A percentile compares a stretch with the other conserved stretches of the same genome.
These are phyloP conservation scores for Tragopan temminckii DNA, from an alignment of 2,797 vertebrate species.

Conservation along the genomic window DNA sequence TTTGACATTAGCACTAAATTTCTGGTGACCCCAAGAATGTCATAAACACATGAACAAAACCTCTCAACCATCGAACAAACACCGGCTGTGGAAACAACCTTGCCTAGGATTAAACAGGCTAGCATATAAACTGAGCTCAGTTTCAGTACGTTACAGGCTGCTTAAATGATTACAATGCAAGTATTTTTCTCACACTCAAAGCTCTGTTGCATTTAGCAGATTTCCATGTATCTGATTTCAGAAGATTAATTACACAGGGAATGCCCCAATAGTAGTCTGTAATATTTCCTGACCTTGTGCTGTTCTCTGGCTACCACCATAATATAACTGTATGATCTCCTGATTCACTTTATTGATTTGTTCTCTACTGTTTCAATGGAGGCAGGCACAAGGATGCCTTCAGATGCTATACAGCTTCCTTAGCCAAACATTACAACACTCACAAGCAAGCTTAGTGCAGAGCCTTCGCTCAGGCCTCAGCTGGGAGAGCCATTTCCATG, in stretches of 20 bases:
- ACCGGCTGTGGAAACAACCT: background rate
- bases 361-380: slow-evolving; percentile 1
- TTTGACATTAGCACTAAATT: background rate
- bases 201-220: background rate
- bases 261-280: background rate
- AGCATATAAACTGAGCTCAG: background rate
- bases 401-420: background rate
- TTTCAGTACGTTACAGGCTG: background rate
- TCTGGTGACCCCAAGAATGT: background rate
- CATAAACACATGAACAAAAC: fast-evolving
- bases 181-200: background rate
- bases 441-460: background rate
- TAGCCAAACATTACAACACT: background rate
- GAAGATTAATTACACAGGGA: background rate
- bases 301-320: background rate
- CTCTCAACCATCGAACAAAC: background rate
- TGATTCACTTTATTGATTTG: slow-evolving; percentile 36
- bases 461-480: background rate
- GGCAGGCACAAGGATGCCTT: background rate
- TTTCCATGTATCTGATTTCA: background rate
- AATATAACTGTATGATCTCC: background rate
- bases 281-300: slow-evolving; percentile 35
- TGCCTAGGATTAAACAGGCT: background rate
- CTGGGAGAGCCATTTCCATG: background rate
- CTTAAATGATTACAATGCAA: background rate